Evolutionary conservation across 1,140 invertebrate species (phyloP), one percentile per base, ranked within the genome.

Genomic region (Callitettix versicolor): DNA sequence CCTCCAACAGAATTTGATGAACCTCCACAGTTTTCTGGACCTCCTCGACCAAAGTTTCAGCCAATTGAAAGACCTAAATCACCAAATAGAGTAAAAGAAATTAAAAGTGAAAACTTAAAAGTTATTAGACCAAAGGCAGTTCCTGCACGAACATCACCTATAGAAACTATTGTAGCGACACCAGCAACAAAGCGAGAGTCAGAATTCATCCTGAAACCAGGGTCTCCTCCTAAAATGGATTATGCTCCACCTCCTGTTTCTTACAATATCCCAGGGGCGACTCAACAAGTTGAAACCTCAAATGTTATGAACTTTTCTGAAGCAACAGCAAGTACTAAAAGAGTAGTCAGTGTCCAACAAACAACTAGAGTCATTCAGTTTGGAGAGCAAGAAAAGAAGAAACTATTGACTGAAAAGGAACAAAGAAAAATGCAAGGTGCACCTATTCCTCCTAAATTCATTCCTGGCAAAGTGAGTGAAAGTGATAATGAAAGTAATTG

Each of bases 401-500:
- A 30, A 30, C 26, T 4, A 30, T 9, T 30, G 9, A 30, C 9
- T 4, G 50, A 66, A 30, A n/a, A n/a, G n/a, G 26, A 64, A 22
- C 63, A 67, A 43, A 53, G 14, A 15, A n/a, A 48, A 21, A 41
- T 14, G 9, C 44, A 44, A 63, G 52, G 21, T 47, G 55, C 7
- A 15, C 26, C 26, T 20, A 22, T 48, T 47, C 55, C 26, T 36
- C 44, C 44, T 0, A 85, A 83, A 64, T 85, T 85, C 62, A 64
- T 83, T 18, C 76, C 77, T 11, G 81, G 80, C 6, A 79, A 84
- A 53, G 81, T 79, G 53, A 68, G 75, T 1, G 82, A 85, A 59
- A 83, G 80, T 38, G 83, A 85, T 58, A 85, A 85, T 59, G 82
- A 85, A 58, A 84, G 80, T 66, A 82, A 85, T 57, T 30, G 26